A percentile compares a stretch with the other conserved stretches of the same genome.
Conservation (phyloP, 2,888 invertebrate species). For the Acholoe squamosa region DNA sequence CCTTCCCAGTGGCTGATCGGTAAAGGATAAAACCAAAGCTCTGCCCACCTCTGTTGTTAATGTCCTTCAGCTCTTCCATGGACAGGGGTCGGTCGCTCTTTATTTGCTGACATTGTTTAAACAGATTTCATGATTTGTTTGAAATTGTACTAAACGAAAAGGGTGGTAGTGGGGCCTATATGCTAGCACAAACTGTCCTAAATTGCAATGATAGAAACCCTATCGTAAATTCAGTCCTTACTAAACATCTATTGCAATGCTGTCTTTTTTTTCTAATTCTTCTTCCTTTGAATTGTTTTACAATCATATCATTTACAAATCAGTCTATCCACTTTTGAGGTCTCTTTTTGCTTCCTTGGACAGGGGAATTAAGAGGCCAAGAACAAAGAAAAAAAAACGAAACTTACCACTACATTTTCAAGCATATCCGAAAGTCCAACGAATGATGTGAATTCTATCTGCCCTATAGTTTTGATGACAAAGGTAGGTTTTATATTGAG, state of each 20-base stretch:
- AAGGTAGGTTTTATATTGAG: no score
- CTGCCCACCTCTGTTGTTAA: constrained; percentile 84
- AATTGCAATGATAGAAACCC: no score
- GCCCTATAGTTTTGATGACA: background rate
- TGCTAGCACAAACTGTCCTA: no score
- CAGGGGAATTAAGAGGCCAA: no score
- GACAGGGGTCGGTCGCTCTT: constrained; percentile 70
- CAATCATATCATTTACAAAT: no score
- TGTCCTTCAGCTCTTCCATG: constrained; percentile 81
- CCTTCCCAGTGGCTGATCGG: constrained; percentile 78
- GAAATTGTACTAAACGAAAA: background rate
- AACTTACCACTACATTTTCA: constrained; percentile 13
- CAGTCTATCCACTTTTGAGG: no score
- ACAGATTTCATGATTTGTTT: background rate
- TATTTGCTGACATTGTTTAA: constrained; percentile 64
- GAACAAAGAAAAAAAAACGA: no score
- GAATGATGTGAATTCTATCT: constrained; percentile 30
- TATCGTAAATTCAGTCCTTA: no score
- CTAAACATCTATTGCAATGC: no score
- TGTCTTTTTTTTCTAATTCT: no score
- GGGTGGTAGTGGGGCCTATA: background rate
- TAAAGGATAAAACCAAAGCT: constrained; percentile 86
- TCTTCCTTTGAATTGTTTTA: no score
- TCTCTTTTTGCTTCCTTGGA: no score
- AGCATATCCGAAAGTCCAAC: background rate